Base-by-base conservation (phyloP, 2,888 invertebrate species). In the Diarsia dahlii region DNA sequence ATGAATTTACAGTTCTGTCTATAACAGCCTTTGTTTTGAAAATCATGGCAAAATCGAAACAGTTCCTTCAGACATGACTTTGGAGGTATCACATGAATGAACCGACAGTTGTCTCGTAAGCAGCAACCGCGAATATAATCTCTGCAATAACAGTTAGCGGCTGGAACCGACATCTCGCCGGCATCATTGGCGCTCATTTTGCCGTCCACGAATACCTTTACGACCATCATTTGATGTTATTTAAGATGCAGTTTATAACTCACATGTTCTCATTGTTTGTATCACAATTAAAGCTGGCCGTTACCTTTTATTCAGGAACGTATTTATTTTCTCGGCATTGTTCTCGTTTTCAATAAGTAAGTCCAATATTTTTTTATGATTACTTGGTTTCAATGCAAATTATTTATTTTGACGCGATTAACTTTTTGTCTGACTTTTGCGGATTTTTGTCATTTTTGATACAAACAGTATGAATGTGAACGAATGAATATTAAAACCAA, bases 11-110 rank as follows among this genome's bases (percentile, higher is more conserved):
- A 98, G 86, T 97, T 97, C 15, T 94, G 92, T 88, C 97, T 96
- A 76, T 97, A 97, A 82, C 97, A 96, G 84, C 98, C 98, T 90
- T 97, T 97, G 92, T 98, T 98, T 94, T 98, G 98, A 90, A 93
- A 97, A 88, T 97, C 97, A 88, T 97, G 97, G 87, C 97, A 97
- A 88, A 97, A 97, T 58, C 96, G 93, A 88, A 97, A 95, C 52
- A 96, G 89, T 58, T 95, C 96, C 78, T 95, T 95, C 15, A 96
- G 86, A 74, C 84, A 92, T 10, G 88, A 78, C 84, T 92, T 93
- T 4, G 95, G 94, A 78, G 96, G 95, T 74, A 93, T 89, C 88
- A 95, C 94, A 79, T 96, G 96, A 76, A 95, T 91, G 80, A 90
- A 96, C 88, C 95, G 91, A 85, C 96, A 97, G 87, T 97, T 97